Evolutionary conservation across 2,797 vertebrate genomes (phyloP), one percentile per base, ranked within the genome.

Genomic region (Fundulus diaphanus): DNA sequence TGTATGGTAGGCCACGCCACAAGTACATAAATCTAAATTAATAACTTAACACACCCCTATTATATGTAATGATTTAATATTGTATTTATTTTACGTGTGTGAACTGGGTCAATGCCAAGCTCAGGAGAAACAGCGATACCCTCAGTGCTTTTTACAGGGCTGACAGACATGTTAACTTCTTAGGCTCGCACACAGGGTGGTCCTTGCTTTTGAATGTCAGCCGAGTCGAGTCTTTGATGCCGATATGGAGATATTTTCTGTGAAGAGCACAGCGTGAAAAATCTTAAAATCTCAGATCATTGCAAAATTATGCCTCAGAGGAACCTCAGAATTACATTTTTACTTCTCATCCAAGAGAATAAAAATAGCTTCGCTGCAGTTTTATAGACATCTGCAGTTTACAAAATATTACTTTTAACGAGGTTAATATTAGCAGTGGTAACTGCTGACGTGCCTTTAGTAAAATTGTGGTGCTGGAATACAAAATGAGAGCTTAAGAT

Each of bases 101-200:
- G 67, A 78, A 77, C 46, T 59, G 66, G 8, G 12, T 66, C 29
- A 31, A 33, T 61, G 46, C 40, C 59, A 78, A 49, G 20, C 5
- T 33, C 46, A 75, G 72, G 4, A 79, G 44, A 66, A 59, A 59
- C 15, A 18, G 18, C 59, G 8, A 42, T 42, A 40, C 22, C 18
- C 59, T 40, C 69, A 44, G 33, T 73, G 40, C 48, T 52, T 68
- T 66, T 49, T 81, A 49, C 68, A 31, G 24, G 29, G 35, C 63
- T 76, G 79, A 76, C 71, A 70, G 56, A 66, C 72, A 80, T 52
- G 66, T 52, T 86, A 82, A 89, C 69, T 51, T 79, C 68, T 77
- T 88, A 88, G 79, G 74, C 52, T 46, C 40, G 57, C 71, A 75
- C 35, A 51, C 40, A 37, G 72, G 65, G 76, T 79, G 63, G 40